Evolutionary conservation across 2,113 vertebrate species (phyloP).

Genomic region (Catagonus wagneri): DNA sequence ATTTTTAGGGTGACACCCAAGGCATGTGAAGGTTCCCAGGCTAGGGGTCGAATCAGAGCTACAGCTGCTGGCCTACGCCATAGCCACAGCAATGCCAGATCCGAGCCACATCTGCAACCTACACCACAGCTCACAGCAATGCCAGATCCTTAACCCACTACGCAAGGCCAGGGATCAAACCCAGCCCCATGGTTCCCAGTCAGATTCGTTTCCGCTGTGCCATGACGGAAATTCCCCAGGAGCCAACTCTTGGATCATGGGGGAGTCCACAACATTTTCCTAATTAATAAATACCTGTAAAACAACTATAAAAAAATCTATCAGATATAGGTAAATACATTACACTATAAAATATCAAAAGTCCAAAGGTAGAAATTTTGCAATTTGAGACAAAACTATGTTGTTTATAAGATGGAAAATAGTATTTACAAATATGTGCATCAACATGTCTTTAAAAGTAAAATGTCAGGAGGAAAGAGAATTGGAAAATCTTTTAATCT

Average conservation of each 20-base stretch:
- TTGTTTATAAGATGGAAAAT: background rate
- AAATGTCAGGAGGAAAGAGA: background rate
- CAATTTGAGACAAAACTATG: background rate
- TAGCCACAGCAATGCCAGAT: no score
- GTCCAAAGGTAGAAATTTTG: background rate
- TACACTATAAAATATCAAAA: background rate
- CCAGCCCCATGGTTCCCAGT: no score
- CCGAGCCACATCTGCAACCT: no score
- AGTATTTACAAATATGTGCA: background rate
- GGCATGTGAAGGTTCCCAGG: no score
- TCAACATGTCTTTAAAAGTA: background rate
- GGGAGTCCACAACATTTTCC: background rate
- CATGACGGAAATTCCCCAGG: no score
- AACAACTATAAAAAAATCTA: background rate
- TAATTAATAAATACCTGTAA: background rate
- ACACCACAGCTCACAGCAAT: no score
- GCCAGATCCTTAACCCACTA: no score
- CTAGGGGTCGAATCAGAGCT: no score
- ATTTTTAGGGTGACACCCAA: no score
- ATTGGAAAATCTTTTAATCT: background rate
- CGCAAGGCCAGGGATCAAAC: no score
- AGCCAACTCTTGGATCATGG: background rate
- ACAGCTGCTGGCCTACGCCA: no score
- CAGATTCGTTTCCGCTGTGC: no score
- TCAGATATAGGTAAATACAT: background rate